A percentile compares a stretch with the other conserved stretches of the same genome.
These are phyloP conservation scores for Orius insidiosus DNA, from an alignment of 1,140 invertebrate species.

Conservation along the genomic window DNA sequence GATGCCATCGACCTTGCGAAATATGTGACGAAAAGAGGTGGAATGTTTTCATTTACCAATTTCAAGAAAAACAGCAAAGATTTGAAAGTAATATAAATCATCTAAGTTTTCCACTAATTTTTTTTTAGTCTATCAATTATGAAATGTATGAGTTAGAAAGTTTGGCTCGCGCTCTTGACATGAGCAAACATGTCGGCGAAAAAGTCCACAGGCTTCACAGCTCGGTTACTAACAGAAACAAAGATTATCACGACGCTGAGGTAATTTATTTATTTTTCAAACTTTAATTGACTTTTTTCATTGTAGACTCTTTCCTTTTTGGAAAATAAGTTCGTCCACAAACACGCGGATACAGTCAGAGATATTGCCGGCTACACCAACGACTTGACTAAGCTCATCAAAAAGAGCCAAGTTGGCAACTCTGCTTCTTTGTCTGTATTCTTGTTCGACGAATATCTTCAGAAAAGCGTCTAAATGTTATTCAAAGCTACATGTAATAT, in stretches of 20 bases:
- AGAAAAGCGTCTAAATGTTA: too few species aligned
- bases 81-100: background rate
- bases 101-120: background rate
- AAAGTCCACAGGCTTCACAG: constrained; percentile 46
- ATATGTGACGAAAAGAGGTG: constrained; percentile 54
- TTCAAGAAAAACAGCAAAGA: too few species aligned
- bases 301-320: too few species aligned
- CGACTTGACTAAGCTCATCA: constrained; percentile 47
- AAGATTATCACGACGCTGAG: constrained; percentile 37
- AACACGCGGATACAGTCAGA: constrained; percentile 45
- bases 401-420: constrained; percentile 29
- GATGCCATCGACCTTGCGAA: constrained; percentile 56
- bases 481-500: too few species aligned
- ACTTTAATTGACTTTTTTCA: too few species aligned
- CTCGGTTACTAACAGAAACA: constrained; percentile 28
- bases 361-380: constrained; percentile 48
- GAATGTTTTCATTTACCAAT: too few species aligned
- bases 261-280: constrained; percentile 21
- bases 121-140: background rate
- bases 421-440: constrained; percentile 40
- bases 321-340: constrained; percentile 50
- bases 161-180: constrained; percentile 54
- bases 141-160: constrained; percentile 27
- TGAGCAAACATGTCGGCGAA: constrained; percentile 48
- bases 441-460: constrained; percentile 60